Percentiles rank a stretch among this genome's conserved stretches.
These are phyloP conservation scores for Cyprinodon diabolis DNA, from an alignment of 2,797 vertebrate species.

Conservation along the genomic window DNA sequence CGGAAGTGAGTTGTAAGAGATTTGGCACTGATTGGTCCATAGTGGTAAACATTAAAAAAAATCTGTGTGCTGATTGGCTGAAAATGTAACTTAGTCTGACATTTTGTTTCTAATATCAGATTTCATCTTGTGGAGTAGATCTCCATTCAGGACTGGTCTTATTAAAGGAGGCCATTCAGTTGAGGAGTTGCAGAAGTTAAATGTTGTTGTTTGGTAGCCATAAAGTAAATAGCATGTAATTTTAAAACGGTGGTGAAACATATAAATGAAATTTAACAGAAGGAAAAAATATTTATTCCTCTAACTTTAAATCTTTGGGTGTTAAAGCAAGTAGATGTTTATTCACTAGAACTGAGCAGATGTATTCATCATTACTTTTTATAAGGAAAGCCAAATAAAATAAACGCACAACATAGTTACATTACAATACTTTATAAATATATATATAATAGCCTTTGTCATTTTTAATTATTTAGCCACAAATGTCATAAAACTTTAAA, in stretches of 20 bases:
- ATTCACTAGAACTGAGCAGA: too few relatives aligned
- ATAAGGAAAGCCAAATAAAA: too few relatives aligned
- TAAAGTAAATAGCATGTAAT: not conserved
- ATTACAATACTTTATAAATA: too few relatives aligned
- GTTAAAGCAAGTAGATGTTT: too few relatives aligned
- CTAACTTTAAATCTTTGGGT: too few relatives aligned
- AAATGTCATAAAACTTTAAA: too few relatives aligned
- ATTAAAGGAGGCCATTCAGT: not conserved
- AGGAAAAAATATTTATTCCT: not conserved
- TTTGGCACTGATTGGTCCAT: constrained; percentile 62
- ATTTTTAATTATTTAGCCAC: too few relatives aligned
- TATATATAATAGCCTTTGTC: too few relatives aligned
- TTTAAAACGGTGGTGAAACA: not conserved
- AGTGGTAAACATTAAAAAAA: constrained; percentile 51
- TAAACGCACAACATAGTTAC: too few relatives aligned
- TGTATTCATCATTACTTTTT: too few relatives aligned
- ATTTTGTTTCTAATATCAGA: constrained; percentile 77
- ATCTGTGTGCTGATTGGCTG: constrained; percentile 60
- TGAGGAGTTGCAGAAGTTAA: too few relatives aligned
- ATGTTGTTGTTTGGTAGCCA: not conserved
- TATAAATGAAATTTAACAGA: not conserved
- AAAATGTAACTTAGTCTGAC: constrained; percentile 60
- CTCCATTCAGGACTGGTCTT: constrained; percentile 15
- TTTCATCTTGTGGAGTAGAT: constrained; percentile 70
- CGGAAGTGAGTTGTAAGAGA: constrained; percentile 47